A percentile compares a stretch with the other conserved stretches of the same genome.
phyloP scores from a whole-genome alignment of 1,140 invertebrate species.

The Bacillus rossius region DNA sequence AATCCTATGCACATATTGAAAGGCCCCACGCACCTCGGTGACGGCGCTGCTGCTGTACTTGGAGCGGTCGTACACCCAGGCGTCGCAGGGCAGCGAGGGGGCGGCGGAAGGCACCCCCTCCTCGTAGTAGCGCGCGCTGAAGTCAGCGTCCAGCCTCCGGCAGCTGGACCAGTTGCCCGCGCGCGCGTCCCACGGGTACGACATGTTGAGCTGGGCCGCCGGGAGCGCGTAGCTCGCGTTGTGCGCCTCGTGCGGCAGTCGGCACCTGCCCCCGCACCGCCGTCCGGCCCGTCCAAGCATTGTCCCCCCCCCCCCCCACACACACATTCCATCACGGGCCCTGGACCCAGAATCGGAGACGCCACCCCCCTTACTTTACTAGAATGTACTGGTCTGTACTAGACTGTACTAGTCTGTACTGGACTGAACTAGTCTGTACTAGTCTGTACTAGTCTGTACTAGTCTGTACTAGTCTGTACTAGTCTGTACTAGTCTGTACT shows the following conservation, averaged over 20 bases:
- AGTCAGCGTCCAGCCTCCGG: conserved; percentile 38
- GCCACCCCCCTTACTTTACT: too few relatives aligned
- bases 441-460: too few relatives aligned
- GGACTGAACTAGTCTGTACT: too few relatives aligned
- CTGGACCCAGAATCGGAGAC: too few relatives aligned
- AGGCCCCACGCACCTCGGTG: conserved; percentile 58
- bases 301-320: too few relatives aligned
- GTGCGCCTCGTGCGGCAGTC: conserved; percentile 49
- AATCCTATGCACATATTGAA: too few relatives aligned
- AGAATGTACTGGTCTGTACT: too few relatives aligned
- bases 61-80: conserved; percentile 54
- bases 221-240: conserved; percentile 45
- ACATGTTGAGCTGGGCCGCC: conserved; percentile 41
- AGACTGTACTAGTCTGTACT: too few relatives aligned
- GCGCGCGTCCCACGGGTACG: conserved; percentile 48
- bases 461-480: too few relatives aligned
- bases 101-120: conserved; percentile 23
- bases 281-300: too few relatives aligned
- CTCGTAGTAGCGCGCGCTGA: conserved; percentile 31
- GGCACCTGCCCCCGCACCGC: conserved; percentile 44
- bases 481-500: too few relatives aligned
- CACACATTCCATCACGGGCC: too few relatives aligned
- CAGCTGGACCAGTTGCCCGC: conserved; percentile 47
- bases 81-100: conserved; percentile 40
- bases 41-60: conserved; percentile 55